Percentiles rank a stretch among this genome's conserved stretches.
Evolutionary conservation across 2,113 vertebrate genomes (phyloP).

Genomic region (Atrichornis clamosus): DNA sequence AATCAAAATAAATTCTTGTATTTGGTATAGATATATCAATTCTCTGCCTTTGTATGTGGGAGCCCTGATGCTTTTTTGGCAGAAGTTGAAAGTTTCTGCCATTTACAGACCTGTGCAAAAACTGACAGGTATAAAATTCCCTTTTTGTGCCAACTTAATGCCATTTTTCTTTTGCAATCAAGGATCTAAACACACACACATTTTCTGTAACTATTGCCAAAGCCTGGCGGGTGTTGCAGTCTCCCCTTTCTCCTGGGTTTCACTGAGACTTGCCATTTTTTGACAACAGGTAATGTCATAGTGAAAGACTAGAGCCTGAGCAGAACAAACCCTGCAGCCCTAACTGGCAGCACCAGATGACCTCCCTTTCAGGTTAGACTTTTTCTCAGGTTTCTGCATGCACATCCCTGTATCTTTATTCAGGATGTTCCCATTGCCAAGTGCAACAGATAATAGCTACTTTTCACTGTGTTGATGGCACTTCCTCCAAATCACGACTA

Average conservation of each 20-base stretch:
- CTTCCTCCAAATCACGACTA: background rate
- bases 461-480: background rate
- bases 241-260: conserved; percentile 20
- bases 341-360: conserved; percentile 1
- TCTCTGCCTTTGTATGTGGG: background rate
- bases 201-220: conserved; percentile 34
- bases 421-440: conserved; percentile 36
- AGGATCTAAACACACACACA: background rate
- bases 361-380: background rate
- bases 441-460: background rate
- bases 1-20: background rate
- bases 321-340: conserved; percentile 17
- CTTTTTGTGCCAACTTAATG: conserved; percentile 33
- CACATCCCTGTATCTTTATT: background rate
- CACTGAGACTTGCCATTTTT: background rate
- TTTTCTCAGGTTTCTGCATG: conserved; percentile 29
- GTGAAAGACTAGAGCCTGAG: background rate
- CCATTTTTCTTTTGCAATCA: conserved; percentile 46
- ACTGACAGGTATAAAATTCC: conserved; percentile 28
- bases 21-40: background rate
- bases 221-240: background rate
- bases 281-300: background rate
- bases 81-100: conserved; percentile 46
- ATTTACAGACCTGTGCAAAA: conserved; percentile 18
- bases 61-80: conserved; percentile 35